Conservation (phyloP, 2,113 vertebrate species). For the Bubalus kerabau region DNA sequence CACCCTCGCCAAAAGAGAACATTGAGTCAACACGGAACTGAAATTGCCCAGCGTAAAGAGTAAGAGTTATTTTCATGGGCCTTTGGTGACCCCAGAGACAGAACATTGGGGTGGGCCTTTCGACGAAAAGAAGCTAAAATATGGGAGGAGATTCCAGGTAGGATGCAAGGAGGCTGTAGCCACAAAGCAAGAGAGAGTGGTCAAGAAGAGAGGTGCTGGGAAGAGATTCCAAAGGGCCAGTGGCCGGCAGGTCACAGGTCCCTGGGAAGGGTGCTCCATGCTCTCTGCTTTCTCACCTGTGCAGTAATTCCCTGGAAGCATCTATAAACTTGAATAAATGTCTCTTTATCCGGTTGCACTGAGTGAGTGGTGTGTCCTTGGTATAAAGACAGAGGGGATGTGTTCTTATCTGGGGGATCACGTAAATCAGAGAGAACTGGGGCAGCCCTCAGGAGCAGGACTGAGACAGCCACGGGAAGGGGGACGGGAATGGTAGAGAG, state of each 20-base stretch:
- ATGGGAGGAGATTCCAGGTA: no score
- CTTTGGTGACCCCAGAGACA: neutral
- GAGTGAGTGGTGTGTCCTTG: neutral
- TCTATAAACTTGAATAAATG: neutral
- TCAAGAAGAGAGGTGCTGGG: neutral
- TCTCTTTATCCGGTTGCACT: neutral
- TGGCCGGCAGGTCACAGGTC: neutral
- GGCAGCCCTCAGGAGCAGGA: neutral
- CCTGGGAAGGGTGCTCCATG: fast-evolving
- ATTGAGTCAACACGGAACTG: neutral
- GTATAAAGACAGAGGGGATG: neutral
- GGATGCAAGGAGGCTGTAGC: neutral
- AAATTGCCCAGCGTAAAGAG: neutral
- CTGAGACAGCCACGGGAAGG: neutral
- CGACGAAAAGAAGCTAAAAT: neutral
- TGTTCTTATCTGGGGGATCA: neutral
- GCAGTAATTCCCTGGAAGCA: neutral
- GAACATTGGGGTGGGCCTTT: neutral
- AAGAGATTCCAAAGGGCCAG: neutral
- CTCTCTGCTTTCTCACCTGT: neutral
- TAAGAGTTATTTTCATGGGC: neutral
- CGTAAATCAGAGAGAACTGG: neutral
- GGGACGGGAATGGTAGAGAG: neutral
- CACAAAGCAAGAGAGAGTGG: neutral
- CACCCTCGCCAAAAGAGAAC: neutral